Evolutionary conservation across 2,888 invertebrate genomes (phyloP), one percentile per base, ranked within the genome.

Genomic region (Rotaria socialis): DNA sequence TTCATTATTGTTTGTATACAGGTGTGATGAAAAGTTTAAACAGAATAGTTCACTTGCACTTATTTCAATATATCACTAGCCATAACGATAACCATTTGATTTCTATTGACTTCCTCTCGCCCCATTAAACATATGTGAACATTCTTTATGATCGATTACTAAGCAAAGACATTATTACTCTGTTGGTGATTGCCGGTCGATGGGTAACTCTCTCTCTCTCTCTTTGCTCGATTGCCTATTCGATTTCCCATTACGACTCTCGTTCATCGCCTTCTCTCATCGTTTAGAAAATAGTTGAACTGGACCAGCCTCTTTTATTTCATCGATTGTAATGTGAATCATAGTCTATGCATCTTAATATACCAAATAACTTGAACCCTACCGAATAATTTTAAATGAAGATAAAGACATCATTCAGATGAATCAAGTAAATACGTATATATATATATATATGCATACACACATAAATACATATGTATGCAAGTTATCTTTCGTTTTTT

Each of bases 141-240:
- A 52, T 52, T 52, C 52, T 52, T 52, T 52, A 52, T 52, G 52
- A 52, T 52, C 52, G 52, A 67, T 35, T 27, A 41, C 27, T 67
- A 67, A 67, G 67, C 67, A 67, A 67, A 35, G 67, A 67, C 67
- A 67, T 67, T 67, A 67, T 35, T 67, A 41, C 67, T 67, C 67
- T 67, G 67, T 67, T 67, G 35, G 67, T 67, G 67, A 67, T 67
- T 67, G 67, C 58, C n/a, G 58, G 27, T 60, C 58, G 58, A 60
- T 60, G n/a, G 58, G n/a, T n/a, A 60, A 60, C 58, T 60, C 58
- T 60, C 58, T 60, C n/a, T 60, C 58, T 27, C 14, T 19, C 56
- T 56, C 24, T 60, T 27, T 60, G 27, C 58, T 60, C 58, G n/a
- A 60, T 27, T 60, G 58, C 24, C 24, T n/a, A 60, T 60, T 60